These are phyloP conservation scores for Dicyrtoma fusca DNA, from an alignment of 2,888 invertebrate species.

Conservation along the genomic window DNA sequence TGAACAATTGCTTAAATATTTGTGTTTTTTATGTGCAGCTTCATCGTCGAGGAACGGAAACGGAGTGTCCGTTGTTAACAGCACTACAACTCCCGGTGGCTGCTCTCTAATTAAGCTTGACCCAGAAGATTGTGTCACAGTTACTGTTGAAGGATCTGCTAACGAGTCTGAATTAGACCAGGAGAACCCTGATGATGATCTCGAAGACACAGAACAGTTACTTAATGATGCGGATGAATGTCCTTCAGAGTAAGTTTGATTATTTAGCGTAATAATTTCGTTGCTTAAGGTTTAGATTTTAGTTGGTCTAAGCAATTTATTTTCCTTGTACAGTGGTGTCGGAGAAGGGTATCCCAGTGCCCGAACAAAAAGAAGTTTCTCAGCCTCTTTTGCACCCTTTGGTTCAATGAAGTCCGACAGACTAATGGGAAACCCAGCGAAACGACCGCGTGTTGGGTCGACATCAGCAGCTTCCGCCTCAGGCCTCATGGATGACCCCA, in stretches of 20 bases:
- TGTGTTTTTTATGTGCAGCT: constrained; percentile 11
- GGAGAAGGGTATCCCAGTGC: constrained; percentile 45
- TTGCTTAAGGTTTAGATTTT: not conserved
- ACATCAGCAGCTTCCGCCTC: constrained; percentile 35
- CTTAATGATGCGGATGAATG: constrained; percentile 29
- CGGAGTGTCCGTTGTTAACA: constrained; percentile 25
- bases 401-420: constrained; percentile 30
- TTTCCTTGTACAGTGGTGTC: constrained; percentile 11
- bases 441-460: constrained; percentile 51
- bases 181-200: constrained; percentile 45
- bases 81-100: constrained; percentile 27
- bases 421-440: constrained; percentile 45
- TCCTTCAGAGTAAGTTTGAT: constrained; percentile 31
- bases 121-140: constrained; percentile 50
- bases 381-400: constrained; percentile 49
- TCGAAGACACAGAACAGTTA: constrained; percentile 31
- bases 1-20: not conserved
- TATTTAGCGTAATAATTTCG: no score
- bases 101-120: constrained; percentile 50
- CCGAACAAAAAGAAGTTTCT: constrained; percentile 47
- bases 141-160: constrained; percentile 51
- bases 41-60: constrained; percentile 27
- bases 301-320: not conserved
- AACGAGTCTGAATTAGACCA: constrained; percentile 47
- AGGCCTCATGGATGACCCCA: constrained; percentile 49